These are phyloP conservation scores for Dusona sp. DNA, from an alignment of 2,888 invertebrate genomes.

Conservation along the genomic window DNA sequence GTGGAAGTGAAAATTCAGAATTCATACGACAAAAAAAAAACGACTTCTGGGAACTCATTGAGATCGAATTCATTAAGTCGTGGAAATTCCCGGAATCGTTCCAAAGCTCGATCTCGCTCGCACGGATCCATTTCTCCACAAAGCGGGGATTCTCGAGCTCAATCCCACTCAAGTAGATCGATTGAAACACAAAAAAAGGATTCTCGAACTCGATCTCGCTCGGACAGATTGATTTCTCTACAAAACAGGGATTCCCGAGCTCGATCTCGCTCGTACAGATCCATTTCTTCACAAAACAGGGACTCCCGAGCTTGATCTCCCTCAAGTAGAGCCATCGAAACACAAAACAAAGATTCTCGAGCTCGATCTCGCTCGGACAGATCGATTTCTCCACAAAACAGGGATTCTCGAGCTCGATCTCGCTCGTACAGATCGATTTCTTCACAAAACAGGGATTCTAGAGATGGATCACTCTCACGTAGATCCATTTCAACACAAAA, in stretches of 20 bases:
- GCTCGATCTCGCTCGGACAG: background rate
- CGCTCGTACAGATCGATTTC: constrained; percentile 7
- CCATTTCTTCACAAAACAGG: background rate
- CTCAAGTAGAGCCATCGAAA: no score
- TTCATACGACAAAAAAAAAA: constrained; percentile 6
- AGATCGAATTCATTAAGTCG: constrained; percentile 14
- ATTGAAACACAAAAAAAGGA: no score
- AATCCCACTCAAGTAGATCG: no score
- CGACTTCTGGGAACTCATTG: background rate
- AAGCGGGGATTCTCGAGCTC: no score
- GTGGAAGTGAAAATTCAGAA: no score
- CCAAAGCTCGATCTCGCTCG: constrained; percentile 7
- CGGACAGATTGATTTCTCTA: background rate
- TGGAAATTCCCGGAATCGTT: background rate
- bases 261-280: no score
- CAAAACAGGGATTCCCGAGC: no score
- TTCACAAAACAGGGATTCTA: background rate
- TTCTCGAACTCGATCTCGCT: no score
- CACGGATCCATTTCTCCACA: constrained; percentile 5
- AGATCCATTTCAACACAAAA: constrained; percentile 8
- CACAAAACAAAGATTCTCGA: background rate
- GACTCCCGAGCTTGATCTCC: background rate
- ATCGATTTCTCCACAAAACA: background rate
- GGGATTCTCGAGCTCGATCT: no score
- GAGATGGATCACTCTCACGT: background rate